phyloP scores from a whole-genome alignment of 2,797 vertebrate genomes.

The Etheostoma nigrum region DNA sequence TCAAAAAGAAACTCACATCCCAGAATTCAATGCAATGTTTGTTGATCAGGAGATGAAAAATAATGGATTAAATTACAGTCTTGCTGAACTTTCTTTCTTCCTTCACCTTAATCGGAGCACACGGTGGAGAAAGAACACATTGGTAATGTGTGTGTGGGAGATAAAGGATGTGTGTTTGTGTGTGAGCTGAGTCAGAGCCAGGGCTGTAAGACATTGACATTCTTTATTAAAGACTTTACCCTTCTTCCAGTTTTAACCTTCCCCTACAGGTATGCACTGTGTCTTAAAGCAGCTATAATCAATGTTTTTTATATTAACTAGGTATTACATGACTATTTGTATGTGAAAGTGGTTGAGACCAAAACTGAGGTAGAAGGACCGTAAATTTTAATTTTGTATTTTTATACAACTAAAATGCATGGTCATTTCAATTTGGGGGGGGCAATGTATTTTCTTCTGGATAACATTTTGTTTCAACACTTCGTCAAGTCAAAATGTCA shows the following conservation, averaged over 20 bases:
- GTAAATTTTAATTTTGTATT: background rate
- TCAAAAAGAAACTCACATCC: constrained; percentile 9
- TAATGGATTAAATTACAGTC: constrained; percentile 29
- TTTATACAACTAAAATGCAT: too few relatives aligned
- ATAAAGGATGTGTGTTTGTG: background rate
- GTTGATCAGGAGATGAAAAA: constrained; percentile 31
- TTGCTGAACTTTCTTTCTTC: constrained; percentile 11
- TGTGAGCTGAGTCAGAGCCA: constrained; percentile 11
- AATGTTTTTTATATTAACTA: background rate
- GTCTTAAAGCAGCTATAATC: background rate
- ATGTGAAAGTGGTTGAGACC: background rate
- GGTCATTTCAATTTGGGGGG: too few relatives aligned
- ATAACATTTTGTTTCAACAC: too few relatives aligned
- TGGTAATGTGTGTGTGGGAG: background rate
- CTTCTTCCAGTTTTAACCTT: background rate
- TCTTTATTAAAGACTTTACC: background rate
- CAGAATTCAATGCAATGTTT: constrained; percentile 11
- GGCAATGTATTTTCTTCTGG: too few relatives aligned
- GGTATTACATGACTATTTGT: background rate
- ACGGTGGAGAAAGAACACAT: background rate
- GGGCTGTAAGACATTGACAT: constrained; percentile 45
- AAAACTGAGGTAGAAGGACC: background rate
- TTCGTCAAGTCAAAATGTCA: too few relatives aligned
- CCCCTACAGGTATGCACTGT: background rate
- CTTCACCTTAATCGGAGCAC: background rate